Percentiles rank a stretch among this genome's conserved stretches.
Conservation (phyloP, 1,140 invertebrate genomes). For the Lordiphosa stackelbergi region DNA sequence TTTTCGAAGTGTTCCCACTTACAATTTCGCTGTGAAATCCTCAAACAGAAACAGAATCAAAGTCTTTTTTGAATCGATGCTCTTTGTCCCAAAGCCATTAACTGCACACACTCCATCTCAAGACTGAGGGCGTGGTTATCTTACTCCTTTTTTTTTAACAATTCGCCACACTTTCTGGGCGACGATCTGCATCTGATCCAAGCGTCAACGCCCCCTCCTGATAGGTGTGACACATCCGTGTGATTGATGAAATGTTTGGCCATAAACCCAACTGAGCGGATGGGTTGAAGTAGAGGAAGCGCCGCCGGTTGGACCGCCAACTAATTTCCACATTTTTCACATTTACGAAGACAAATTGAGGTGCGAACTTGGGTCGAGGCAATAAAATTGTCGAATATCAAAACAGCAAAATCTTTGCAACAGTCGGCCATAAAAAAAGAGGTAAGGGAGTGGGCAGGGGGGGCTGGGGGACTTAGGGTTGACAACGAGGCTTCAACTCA, state of each 20-base stretch:
- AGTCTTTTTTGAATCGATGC: too few relatives aligned
- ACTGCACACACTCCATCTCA: slow-evolving; percentile 31
- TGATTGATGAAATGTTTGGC: slow-evolving; percentile 71
- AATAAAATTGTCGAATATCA: slow-evolving; percentile 76
- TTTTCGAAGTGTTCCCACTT: background rate
- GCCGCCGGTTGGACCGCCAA: slow-evolving; percentile 43
- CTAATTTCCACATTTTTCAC: slow-evolving; percentile 77
- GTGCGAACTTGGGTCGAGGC: slow-evolving; percentile 77
- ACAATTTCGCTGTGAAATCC: background rate
- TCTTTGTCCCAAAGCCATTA: slow-evolving; percentile 35
- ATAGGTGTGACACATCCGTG: slow-evolving; percentile 71
- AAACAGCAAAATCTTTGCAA: slow-evolving; percentile 72
- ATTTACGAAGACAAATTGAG: slow-evolving; percentile 77
- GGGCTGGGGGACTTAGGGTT: slow-evolving; percentile 12
- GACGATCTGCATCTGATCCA: slow-evolving; percentile 53
- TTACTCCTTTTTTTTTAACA: slow-evolving; percentile 48
- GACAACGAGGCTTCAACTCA: slow-evolving; percentile 41
- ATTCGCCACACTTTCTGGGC: slow-evolving; percentile 39
- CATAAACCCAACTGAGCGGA: slow-evolving; percentile 17
- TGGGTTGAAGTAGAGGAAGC: background rate
- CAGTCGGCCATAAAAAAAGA: slow-evolving; percentile 56
- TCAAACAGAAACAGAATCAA: background rate
- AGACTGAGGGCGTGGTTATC: slow-evolving; percentile 46
- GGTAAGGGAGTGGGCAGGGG: slow-evolving; percentile 25
- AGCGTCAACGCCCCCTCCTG: slow-evolving; percentile 32